Evolutionary conservation across 2,113 vertebrate species (phyloP), one percentile per base, ranked within the genome.

Genomic region (Dryoscopus gambensis): DNA sequence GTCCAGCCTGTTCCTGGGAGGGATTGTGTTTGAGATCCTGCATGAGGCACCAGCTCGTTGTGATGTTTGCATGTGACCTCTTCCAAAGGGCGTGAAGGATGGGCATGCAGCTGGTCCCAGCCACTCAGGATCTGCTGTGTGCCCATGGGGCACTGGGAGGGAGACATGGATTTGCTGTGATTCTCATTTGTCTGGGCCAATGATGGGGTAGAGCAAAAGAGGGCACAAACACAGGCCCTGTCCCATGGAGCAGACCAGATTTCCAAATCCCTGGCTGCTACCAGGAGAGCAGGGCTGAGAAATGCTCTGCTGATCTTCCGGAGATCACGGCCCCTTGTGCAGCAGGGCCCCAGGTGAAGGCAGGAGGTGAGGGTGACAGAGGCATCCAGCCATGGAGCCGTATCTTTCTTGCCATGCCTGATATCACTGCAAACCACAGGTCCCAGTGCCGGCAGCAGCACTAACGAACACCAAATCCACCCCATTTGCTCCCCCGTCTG

Each of bases 391-490:
- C 0, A 0, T 50, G 55, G 40, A 80, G 73, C 37, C 0, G 0
- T 57, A 28, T 42, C 64, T 47, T 47, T 70, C 89, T 75, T 2
- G 3, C 65, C 47, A 81, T 0, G 3, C 20, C 46, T 69, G 65
- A 8, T 22, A 68, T 23, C 87, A 60, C 65, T 15, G 16, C 0
- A 75, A 88, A 64, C 62, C 13, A 1, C 81, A 69, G 69, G 47
- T 31, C 42, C 27, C n/a, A 25, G 2, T 0, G 0, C 63, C 2
- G 0, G 6, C 71, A 53, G 37, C 0, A 0, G 33, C 0, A 2
- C 55, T 53, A 33, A 69, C 49, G 47, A 78, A 77, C 62, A 59
- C 70, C 0, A 0, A 77, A 24, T n/a, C 15, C 56, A 31, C 30
- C 28, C 25, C 0, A 0, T 47, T 35, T 27, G 49, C 47, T 76